Evolutionary conservation across 2,888 invertebrate species (phyloP).

Genomic region (Stratiomys singularior): DNA sequence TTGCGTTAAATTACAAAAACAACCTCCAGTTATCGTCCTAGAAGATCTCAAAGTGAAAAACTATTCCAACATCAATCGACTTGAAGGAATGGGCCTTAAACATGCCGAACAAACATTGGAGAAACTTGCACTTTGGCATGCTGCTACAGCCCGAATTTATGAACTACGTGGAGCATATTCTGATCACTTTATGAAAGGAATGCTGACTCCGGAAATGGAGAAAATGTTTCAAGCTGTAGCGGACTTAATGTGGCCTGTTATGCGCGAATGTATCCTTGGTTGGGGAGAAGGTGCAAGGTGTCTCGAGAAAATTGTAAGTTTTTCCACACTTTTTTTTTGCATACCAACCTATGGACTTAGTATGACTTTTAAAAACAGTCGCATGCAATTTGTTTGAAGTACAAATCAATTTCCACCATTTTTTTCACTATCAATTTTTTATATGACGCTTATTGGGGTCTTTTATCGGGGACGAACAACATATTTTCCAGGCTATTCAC

Average conservation of each 20-base stretch:
- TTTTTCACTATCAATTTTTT: too few species aligned
- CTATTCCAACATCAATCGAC: constrained; percentile 38
- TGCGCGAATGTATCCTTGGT: neutral
- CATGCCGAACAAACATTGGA: constrained; percentile 36
- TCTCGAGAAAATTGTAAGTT: constrained; percentile 55
- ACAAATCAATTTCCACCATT: too few species aligned
- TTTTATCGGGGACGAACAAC: too few species aligned
- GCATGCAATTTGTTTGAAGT: too few species aligned
- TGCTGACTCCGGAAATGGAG: neutral
- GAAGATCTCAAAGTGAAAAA: constrained; percentile 36
- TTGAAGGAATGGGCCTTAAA: constrained; percentile 37
- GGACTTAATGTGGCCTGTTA: neutral
- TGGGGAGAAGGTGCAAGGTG: constrained; percentile 54
- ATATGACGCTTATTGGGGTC: too few species aligned
- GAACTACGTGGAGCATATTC: constrained; percentile 51
- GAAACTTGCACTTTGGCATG: constrained; percentile 50
- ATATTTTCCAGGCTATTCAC: too few species aligned
- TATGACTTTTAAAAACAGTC: too few species aligned
- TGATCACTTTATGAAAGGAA: constrained; percentile 3
- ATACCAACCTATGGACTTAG: too few species aligned
- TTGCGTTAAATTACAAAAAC: constrained; percentile 38
- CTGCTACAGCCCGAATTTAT: constrained; percentile 43
- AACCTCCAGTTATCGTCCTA: constrained; percentile 26
- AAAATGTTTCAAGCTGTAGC: neutral
- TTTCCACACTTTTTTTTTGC: too few species aligned